Evolutionary conservation across 2,113 vertebrate genomes (phyloP).

Genomic region (Hippocampus barbouri): DNA sequence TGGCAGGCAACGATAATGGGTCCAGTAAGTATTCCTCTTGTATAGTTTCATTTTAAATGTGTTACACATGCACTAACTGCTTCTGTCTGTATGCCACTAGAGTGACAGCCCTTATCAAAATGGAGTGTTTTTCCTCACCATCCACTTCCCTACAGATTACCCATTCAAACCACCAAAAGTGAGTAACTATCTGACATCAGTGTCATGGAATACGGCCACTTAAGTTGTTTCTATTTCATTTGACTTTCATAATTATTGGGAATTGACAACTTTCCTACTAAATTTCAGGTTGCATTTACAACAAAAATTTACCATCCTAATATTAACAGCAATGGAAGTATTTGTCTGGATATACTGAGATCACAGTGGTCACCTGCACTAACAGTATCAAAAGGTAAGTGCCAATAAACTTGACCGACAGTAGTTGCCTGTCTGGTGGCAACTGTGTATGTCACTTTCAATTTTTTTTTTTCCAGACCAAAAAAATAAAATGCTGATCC

Average conservation of each 20-base stretch:
- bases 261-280: conserved; percentile 22
- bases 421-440: not conserved
- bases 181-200: conserved; percentile 18
- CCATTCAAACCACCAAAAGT: conserved; percentile 83
- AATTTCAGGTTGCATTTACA: conserved; percentile 76
- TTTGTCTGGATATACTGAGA: conserved; percentile 80
- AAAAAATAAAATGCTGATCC: too few relatives aligned
- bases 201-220: not conserved
- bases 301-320: conserved; percentile 82
- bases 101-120: conserved; percentile 81
- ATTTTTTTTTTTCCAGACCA: too few relatives aligned
- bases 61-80: not conserved
- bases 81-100: conserved; percentile 51
- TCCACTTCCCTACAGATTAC: conserved; percentile 81
- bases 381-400: conserved; percentile 79
- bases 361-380: conserved; percentile 81
- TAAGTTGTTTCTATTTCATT: not conserved
- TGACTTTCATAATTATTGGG: not conserved
- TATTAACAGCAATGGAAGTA: conserved; percentile 83
- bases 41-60: not conserved
- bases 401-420: not conserved
- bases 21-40: conserved; percentile 67
- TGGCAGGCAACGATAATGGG: conserved; percentile 84
- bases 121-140: conserved; percentile 80
- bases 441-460: too few relatives aligned